Base-by-base conservation (phyloP, 1,140 invertebrate genomes). In the Apis dorsata region DNA sequence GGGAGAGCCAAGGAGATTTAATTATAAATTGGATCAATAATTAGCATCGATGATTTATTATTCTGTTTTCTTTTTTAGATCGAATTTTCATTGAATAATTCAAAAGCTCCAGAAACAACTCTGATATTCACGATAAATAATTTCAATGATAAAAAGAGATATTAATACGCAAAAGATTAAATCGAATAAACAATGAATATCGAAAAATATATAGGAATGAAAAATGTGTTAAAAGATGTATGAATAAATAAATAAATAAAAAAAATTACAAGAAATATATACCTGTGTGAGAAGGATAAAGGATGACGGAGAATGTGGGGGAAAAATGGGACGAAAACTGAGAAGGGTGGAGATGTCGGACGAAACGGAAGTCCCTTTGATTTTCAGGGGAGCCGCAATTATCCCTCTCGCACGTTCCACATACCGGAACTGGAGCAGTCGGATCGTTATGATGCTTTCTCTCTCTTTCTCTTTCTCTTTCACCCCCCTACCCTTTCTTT, bases 371-470 rank as follows among this genome's bases (percentile, higher is more conserved):
- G 88, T 89, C 78, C 65, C 85, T 89, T 88, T 89, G 87, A 89
- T 89, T 89, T 82, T 87, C 86, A 87, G 79, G 76, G 75, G 72
- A 81, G 72, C 81, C 79, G 79, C 86, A 86, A 88, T 88, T 88
- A 88, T 86, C 75, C 74, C 79, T 73, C 87, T 85, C 84, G 72
- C 80, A 70, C 83, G 81, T 84, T 73, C 81, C 79, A 77, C 73
- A 73, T 85, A 75, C 74, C 76, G 78, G 77, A 89, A 88, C 71
- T 88, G 68, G 76, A 88, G 85, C 88, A 86, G 81, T 65, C 79
- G 82, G 86, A 88, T 87, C 86, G 83, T 88, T 88, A 88, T 86
- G 83, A 85, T 84, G 51, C 72, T 51, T 81, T 85, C 62, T 76
- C 60, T 75, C 71, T 69, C 28, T 24, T 53, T 49, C 62, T 63